Percentiles rank a stretch among this genome's conserved stretches.
These are phyloP conservation scores for Neoaliturus tenellus DNA, from an alignment of 2,888 invertebrate genomes.

Conservation along the genomic window DNA sequence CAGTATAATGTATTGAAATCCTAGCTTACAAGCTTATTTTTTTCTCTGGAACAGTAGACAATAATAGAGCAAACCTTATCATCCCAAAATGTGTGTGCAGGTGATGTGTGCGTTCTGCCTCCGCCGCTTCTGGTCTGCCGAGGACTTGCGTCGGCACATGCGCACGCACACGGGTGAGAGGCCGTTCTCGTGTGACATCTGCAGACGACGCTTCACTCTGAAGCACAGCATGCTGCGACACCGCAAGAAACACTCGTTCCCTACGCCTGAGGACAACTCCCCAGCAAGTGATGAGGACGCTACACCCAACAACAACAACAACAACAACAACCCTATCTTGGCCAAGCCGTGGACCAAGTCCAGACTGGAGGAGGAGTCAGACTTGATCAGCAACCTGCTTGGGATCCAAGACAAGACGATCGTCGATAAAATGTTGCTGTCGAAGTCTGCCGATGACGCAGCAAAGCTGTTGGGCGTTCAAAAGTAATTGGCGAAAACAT, in stretches of 20 bases:
- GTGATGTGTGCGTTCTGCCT: conserved; percentile 95
- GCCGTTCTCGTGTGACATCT: conserved; percentile 94
- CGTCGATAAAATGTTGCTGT: conserved; percentile 88
- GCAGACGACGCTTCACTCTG: conserved; percentile 90
- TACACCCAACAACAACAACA: conserved; percentile 40
- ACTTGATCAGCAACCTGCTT: conserved; percentile 92
- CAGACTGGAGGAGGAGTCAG: conserved; percentile 73
- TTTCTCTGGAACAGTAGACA: no score
- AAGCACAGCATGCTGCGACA: conserved; percentile 97
- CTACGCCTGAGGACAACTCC: conserved; percentile 71
- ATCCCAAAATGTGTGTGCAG: conserved; percentile 70
- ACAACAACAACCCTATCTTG: conserved; percentile 42
- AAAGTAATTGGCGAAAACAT: conserved; percentile 70
- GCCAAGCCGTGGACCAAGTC: conserved; percentile 67
- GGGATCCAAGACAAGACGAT: conserved; percentile 91
- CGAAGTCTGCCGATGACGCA: conserved; percentile 86
- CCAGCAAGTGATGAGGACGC: conserved; percentile 73
- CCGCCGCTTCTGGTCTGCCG: conserved; percentile 96
- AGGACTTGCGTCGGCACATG: conserved; percentile 95
- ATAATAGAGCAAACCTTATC: no score
- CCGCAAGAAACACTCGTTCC: conserved; percentile 87
- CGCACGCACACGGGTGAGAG: conserved; percentile 94
- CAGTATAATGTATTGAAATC: no score
- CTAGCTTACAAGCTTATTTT: no score
- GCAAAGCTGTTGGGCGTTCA: conserved; percentile 92